Base-by-base conservation (phyloP, 2,888 invertebrate species). In the Sinopyrophorus schimmeli region DNA sequence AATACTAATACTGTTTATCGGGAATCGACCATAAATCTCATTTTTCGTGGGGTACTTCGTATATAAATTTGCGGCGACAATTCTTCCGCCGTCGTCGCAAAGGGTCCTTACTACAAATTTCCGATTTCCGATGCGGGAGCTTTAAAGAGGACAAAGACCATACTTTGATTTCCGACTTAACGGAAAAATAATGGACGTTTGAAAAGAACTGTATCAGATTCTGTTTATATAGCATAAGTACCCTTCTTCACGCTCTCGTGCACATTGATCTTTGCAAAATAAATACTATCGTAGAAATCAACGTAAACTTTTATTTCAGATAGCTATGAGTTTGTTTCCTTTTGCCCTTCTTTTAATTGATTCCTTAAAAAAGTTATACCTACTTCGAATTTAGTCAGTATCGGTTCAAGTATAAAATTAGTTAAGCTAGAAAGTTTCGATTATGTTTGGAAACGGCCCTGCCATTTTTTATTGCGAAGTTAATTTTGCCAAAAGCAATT, bases 91-190 rank as follows among this genome's bases (percentile, higher is more conserved):
- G 28, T 28, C 26, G 30, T 31, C 28, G 46, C 26, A 32, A 40
- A 42, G 34, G 42, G 42, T 35, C 34, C 23, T 39, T 40, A 31
- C 43, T 47, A 50, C 50, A 54, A 50, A 54, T 54, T 54, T 50
- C 50, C 50, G 42, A 54, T 54, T 50, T 54, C 54, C 54, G 41
- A 44, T 37, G 18, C 37, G 32, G 41, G 38, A 37, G 34, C 38
- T 39, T 39, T 42, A 40, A 43, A 53, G 40, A 42, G 31, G 38
- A 52, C 52, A 47, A 52, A 52, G 51, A 31, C 30, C 34, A 40
- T 28, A 46, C 52, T 43, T 52, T 48, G 32, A 52, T 52, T 52
- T 47, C 47, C 47, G 47, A 52, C 42, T 52, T 52, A 52, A 52
- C 47, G 47, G 52, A 52, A 52, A 52, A 42, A 52, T 52, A 47